Evolutionary conservation across 2,888 invertebrate species (phyloP).

Genomic region (Eupeodes latifasciatus): DNA sequence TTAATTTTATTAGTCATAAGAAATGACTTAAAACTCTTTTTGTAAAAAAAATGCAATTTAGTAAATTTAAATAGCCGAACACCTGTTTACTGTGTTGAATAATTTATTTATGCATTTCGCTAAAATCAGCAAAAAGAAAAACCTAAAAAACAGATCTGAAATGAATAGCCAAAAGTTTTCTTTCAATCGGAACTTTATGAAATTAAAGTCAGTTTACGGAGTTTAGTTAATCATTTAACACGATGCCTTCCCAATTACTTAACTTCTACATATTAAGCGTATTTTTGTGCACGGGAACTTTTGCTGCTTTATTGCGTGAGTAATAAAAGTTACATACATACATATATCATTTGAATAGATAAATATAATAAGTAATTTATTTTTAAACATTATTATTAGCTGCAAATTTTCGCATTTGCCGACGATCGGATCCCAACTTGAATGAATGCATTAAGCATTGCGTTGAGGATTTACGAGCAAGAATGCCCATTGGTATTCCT

Average conservation of each 20-base stretch:
- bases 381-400: constrained; percentile 85
- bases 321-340: background rate
- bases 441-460: constrained; percentile 87
- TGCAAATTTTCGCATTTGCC: constrained; percentile 88
- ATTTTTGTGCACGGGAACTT: constrained; percentile 25
- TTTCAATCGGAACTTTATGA: constrained; percentile 2
- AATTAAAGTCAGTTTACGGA: constrained; percentile 23
- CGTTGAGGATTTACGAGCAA: constrained; percentile 86
- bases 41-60: constrained; percentile 20
- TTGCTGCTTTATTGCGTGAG: constrained; percentile 59
- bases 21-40: too few relatives aligned
- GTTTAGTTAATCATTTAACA: constrained; percentile 32
- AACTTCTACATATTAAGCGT: constrained; percentile 2
- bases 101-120: constrained; percentile 17
- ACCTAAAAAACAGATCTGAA: background rate
- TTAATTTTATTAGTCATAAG: constrained; percentile 2
- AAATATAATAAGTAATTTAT: background rate
- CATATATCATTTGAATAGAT: background rate
- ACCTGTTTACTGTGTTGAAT: constrained; percentile 36
- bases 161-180: constrained; percentile 39
- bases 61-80: constrained; percentile 25
- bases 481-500: constrained; percentile 87
- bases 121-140: constrained; percentile 48
- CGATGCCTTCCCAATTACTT: constrained; percentile 38
- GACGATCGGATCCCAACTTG: constrained; percentile 86